These are phyloP conservation scores for Danionella dracula DNA, from an alignment of 2,797 vertebrate genomes.

Conservation along the genomic window DNA sequence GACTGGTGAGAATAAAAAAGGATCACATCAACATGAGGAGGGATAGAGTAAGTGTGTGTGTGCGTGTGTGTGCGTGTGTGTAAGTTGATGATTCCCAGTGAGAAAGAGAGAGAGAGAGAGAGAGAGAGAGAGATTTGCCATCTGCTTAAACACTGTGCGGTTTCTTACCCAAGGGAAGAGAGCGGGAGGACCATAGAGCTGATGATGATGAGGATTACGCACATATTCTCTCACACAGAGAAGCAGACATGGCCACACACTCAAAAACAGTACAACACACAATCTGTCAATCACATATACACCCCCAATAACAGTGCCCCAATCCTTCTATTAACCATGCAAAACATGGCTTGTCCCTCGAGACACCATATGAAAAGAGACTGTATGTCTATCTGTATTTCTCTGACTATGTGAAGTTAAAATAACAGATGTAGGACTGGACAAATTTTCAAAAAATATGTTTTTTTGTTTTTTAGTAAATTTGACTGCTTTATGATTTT, in stretches of 20 bases:
- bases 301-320: conserved; percentile 9
- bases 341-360: too few species aligned
- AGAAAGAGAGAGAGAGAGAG: conserved; percentile 29
- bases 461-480: too few species aligned
- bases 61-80: conserved; percentile 31
- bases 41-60: conserved; percentile 34
- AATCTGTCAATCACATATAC: too few species aligned
- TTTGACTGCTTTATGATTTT: too few species aligned
- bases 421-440: too few species aligned
- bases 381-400: too few species aligned
- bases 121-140: conserved; percentile 61
- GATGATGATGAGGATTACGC: background rate
- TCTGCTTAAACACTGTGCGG: conserved; percentile 66
- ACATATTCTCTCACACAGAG: background rate
- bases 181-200: conserved; percentile 29
- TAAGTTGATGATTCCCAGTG: conserved; percentile 58
- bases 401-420: too few species aligned
- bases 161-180: conserved; percentile 42
- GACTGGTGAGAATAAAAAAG: conserved; percentile 16
- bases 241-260: background rate
- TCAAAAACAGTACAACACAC: background rate
- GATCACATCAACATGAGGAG: conserved; percentile 35
- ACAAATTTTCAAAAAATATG: too few species aligned
- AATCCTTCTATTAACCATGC: too few species aligned
- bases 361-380: too few species aligned